phyloP scores from a whole-genome alignment of 2,888 invertebrate genomes.

The Meteorus colon region DNA sequence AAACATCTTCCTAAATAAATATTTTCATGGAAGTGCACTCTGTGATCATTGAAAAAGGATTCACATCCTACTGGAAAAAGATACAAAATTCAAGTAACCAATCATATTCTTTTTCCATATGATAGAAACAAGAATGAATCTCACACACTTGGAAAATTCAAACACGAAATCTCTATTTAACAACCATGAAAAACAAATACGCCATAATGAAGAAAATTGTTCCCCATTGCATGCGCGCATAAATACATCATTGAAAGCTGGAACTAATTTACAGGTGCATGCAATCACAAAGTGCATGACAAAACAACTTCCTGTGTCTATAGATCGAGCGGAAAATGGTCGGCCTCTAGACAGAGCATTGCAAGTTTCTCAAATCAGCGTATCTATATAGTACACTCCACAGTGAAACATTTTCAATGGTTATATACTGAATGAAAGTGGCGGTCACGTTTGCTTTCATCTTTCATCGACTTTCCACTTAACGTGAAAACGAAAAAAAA shows the following conservation, averaged over 20 bases:
- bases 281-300: background rate
- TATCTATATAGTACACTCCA: background rate
- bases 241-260: background rate
- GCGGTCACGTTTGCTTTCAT: conserved; percentile 2
- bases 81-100: no score
- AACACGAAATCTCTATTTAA: no score
- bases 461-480: background rate
- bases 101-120: no score
- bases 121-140: no score
- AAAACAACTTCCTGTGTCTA: background rate
- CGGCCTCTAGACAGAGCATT: background rate
- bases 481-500: background rate
- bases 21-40: no score
- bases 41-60: no score
- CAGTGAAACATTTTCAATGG: background rate
- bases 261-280: background rate
- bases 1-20: no score
- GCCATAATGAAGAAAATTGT: background rate
- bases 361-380: conserved; percentile 3
- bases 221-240: background rate
- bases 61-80: no score
- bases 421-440: conserved; percentile 9
- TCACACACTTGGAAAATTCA: no score
- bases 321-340: background rate
- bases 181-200: no score